Evolutionary conservation across 1,140 invertebrate species (phyloP).

Genomic region (Caenorhabditis remanei): DNA sequence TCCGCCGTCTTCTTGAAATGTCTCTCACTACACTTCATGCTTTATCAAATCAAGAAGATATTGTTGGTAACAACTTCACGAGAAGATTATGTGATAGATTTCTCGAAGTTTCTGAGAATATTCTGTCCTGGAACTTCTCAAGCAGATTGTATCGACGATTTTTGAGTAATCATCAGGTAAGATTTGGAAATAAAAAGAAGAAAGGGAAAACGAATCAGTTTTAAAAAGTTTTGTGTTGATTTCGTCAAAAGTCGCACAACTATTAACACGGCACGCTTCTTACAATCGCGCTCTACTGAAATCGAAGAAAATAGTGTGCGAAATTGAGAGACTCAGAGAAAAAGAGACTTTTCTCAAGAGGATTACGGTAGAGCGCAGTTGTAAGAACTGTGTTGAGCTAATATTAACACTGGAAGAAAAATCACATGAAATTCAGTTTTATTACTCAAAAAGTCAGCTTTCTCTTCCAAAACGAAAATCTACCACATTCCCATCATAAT

Average conservation of each 20-base stretch:
- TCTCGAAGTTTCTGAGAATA: conserved; percentile 60
- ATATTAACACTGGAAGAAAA: too few species aligned
- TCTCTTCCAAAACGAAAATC: neutral
- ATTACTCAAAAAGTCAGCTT: neutral
- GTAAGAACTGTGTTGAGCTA: too few species aligned
- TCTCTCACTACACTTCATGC: conserved; percentile 30
- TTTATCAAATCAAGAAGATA: conserved; percentile 50
- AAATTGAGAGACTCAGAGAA: too few species aligned
- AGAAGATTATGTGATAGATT: conserved; percentile 43
- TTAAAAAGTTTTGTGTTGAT: too few species aligned
- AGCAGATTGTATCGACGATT: conserved; percentile 54
- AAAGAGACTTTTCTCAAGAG: too few species aligned
- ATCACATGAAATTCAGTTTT: neutral
- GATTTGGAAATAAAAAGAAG: neutral
- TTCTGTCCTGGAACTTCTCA: conserved; percentile 65
- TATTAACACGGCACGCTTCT: too few species aligned
- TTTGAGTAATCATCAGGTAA: conserved; percentile 45
- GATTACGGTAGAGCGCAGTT: too few species aligned
- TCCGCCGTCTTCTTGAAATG: conserved; percentile 58
- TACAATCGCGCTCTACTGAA: too few species aligned
- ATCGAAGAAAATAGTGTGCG: too few species aligned
- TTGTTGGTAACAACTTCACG: conserved; percentile 46
- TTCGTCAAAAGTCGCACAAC: too few species aligned
- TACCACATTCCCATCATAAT: conserved; percentile 32
- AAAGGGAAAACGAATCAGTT: neutral